Conservation (phyloP, 2,888 invertebrate genomes). For the Drosophila seclusa region DNA sequence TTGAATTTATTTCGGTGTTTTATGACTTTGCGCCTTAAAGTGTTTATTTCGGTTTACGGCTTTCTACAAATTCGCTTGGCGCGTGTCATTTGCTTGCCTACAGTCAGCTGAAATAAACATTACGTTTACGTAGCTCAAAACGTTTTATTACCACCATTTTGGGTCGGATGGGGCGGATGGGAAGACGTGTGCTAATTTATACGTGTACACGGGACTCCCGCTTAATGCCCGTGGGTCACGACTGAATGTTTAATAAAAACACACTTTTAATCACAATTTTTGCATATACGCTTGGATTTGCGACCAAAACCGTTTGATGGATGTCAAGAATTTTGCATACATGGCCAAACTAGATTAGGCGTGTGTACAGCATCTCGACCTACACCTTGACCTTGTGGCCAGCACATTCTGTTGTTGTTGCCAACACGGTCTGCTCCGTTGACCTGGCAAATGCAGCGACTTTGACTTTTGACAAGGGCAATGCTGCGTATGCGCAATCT, state of each 20-base stretch:
- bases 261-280: conserved; percentile 73
- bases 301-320: conserved; percentile 23
- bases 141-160: conserved; percentile 66
- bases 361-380: conserved; percentile 2
- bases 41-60: conserved; percentile 78
- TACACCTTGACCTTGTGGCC: conserved; percentile 21
- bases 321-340: conserved; percentile 44
- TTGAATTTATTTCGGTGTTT: conserved; percentile 64
- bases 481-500: conserved; percentile 59
- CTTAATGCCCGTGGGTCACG: conserved; percentile 66
- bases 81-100: conserved; percentile 70
- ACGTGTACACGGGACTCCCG: conserved; percentile 39
- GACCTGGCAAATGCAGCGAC: conserved; percentile 39
- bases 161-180: conserved; percentile 10
- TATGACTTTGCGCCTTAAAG: conserved; percentile 76
- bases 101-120: conserved; percentile 39
- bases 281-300: conserved; percentile 48
- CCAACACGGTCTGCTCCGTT: conserved; percentile 10
- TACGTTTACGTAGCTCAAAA: conserved; percentile 54
- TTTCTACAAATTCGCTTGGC: conserved; percentile 67
- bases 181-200: conserved; percentile 66
- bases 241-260: conserved; percentile 68
- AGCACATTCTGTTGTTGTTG: conserved; percentile 2
- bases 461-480: conserved; percentile 61
- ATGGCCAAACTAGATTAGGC: conserved; percentile 31